Evolutionary conservation across 2,797 vertebrate species (phyloP).

Genomic region (Prunella strophiata): DNA sequence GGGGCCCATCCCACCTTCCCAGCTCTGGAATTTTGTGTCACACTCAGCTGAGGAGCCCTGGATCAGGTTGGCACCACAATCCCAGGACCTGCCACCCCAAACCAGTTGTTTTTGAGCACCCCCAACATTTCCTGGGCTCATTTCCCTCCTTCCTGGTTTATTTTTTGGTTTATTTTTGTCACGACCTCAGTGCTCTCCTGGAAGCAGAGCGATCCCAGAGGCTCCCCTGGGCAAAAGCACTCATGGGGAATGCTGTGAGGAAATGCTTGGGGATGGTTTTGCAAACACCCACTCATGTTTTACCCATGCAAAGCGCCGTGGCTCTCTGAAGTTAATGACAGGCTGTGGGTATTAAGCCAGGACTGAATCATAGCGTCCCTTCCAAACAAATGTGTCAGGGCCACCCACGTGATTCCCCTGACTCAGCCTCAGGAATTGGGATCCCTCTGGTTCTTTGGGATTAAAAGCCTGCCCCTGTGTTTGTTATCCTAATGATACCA

Average conservation of each 20-base stretch:
- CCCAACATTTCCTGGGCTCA: not conserved
- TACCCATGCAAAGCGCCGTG: not conserved
- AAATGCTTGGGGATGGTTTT: slow-evolving; percentile 5
- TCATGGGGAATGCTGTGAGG: not conserved
- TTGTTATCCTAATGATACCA: not conserved
- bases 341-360: not conserved
- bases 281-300: slow-evolving; percentile 12
- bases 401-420: not conserved
- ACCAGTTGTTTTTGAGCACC: accelerated
- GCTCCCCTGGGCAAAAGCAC: not conserved
- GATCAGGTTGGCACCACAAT: accelerated
- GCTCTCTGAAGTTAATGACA: slow-evolving; percentile 45
- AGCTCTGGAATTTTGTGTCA: accelerated
- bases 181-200: not conserved
- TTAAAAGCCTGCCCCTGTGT: not conserved
- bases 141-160: not conserved
- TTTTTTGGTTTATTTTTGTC: not conserved
- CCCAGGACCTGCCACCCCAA: not conserved
- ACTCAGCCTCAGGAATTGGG: not conserved
- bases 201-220: not conserved
- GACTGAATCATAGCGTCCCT: slow-evolving; percentile 56
- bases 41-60: not conserved
- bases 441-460: not conserved
- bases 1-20: accelerated
- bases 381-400: not conserved